These are phyloP conservation scores for Plutella xylostella DNA, from an alignment of 2,888 invertebrate genomes.

Conservation along the genomic window DNA sequence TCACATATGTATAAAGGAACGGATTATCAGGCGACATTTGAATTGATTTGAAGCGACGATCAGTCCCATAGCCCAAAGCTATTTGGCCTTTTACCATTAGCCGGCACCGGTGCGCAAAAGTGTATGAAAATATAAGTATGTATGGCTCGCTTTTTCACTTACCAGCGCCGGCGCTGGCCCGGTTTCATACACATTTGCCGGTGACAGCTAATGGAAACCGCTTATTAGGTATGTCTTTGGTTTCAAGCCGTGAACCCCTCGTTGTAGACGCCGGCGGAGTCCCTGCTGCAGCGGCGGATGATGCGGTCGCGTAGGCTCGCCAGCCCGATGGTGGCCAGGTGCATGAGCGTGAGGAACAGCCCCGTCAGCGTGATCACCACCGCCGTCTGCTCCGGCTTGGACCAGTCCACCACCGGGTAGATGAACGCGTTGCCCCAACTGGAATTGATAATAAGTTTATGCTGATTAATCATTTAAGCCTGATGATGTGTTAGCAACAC, in stretches of 20 bases:
- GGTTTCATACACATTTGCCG: background rate
- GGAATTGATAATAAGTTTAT: too few relatives aligned
- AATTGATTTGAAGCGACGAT: too few relatives aligned
- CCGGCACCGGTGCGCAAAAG: too few relatives aligned
- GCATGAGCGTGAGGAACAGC: constrained; percentile 74
- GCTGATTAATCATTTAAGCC: too few relatives aligned
- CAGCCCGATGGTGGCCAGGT: constrained; percentile 71
- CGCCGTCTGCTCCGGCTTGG: constrained; percentile 74
- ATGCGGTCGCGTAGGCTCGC: constrained; percentile 60
- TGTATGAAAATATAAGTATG: too few relatives aligned
- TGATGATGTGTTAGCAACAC: too few relatives aligned
- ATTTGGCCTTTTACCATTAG: too few relatives aligned
- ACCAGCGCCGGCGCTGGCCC: background rate
- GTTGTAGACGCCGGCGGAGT: constrained; percentile 39
- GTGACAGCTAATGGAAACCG: background rate
- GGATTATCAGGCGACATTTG: too few relatives aligned
- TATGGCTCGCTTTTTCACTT: too few relatives aligned
- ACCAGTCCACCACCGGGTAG: constrained; percentile 85
- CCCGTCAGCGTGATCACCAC: constrained; percentile 75
- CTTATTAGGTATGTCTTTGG: too few relatives aligned
- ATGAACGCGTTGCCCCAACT: constrained; percentile 78
- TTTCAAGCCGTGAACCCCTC: constrained; percentile 2
- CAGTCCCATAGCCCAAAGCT: too few relatives aligned
- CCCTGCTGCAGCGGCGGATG: constrained; percentile 28
- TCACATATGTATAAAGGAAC: too few relatives aligned